Base-by-base conservation (phyloP, 2,888 invertebrate genomes). In the Drosophila prostipennis region DNA sequence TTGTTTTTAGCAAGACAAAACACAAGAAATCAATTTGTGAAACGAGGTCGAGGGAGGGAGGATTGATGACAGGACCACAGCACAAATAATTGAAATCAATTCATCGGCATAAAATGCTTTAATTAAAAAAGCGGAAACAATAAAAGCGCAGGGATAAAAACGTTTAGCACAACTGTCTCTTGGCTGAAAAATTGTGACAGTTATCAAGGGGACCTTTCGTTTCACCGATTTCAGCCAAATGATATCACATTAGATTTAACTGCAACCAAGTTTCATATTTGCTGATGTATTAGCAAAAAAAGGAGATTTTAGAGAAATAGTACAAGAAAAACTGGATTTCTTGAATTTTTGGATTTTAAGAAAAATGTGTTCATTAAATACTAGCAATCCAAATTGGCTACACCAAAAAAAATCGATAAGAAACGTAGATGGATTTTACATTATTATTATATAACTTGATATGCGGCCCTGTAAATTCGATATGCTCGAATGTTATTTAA, bases 1-100 rank as follows among this genome's bases (percentile, higher is more conserved):
- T 57, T 65, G 40, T 52, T 69, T 57, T 46, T 32, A 19, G 26
- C 11, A 16, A 19, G 45, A 49, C 43, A 67, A 53, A 59, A 58
- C 68, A 59, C 59, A 68, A 54, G 59, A 70, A 59, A 58, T 69
- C 67, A 48, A 67, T 69, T 69, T 69, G 46, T 32, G 37, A 58
- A 46, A 40, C 16, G 14, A 16, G 10, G 29, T 34, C 56, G 19
- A 10, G 46, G n/a, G 10, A 51, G 40, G 40, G 8, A 52, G 46
- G 19, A 36, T 55, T n/a, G 42, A 14, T 51, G 60, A 29, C 64
- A 52, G 61, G 46, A 58, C 49, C 45, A 40, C 51, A 49, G 59
- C 65, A 54, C 10, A 80, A 80, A 80, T 80, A 82, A 80, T 80
- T 82, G 69, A 77, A 80, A 80, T 77, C 80, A 75, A 80, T 82